Evolutionary conservation across 2,797 vertebrate species (phyloP).

Genomic region (Novumbra hubbsi): DNA sequence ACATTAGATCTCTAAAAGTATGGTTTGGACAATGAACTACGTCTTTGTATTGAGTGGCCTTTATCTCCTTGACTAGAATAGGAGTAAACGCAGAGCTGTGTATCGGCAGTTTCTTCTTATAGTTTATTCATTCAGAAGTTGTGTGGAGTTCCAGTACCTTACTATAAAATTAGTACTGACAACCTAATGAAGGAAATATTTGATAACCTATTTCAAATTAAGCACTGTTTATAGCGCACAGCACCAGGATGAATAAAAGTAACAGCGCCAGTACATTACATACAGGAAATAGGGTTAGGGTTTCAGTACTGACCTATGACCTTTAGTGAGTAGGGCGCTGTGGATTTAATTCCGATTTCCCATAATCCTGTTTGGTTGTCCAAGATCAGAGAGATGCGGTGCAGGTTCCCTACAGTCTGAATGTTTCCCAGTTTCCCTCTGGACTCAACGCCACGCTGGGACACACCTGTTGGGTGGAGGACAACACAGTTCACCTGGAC

Average conservation of each 20-base stretch:
- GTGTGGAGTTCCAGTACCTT: no score
- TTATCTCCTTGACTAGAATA: no score
- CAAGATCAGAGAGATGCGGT: conserved; percentile 47
- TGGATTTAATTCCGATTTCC: conserved; percentile 56
- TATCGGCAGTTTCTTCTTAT: no score
- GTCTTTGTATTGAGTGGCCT: no score
- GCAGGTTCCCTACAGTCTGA: conserved; percentile 60
- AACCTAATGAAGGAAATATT: no score
- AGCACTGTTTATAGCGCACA: no score
- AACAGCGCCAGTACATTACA: no score
- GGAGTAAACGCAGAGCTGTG: no score
- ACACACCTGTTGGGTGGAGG: conserved; percentile 44
- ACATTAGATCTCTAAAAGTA: neutral
- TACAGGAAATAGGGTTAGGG: neutral
- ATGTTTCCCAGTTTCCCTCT: conserved; percentile 55
- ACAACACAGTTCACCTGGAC: neutral
- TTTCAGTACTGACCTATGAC: conserved; percentile 59
- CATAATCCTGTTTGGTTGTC: conserved; percentile 57
- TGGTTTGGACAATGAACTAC: neutral
- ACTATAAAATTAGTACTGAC: no score
- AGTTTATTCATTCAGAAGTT: no score
- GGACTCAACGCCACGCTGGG: conserved; percentile 52
- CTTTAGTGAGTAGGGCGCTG: conserved; percentile 53
- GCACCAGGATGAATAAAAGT: no score
- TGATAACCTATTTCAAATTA: no score